Conservation (phyloP, 1,140 invertebrate species). For the Probaryconus sp. region DNA sequence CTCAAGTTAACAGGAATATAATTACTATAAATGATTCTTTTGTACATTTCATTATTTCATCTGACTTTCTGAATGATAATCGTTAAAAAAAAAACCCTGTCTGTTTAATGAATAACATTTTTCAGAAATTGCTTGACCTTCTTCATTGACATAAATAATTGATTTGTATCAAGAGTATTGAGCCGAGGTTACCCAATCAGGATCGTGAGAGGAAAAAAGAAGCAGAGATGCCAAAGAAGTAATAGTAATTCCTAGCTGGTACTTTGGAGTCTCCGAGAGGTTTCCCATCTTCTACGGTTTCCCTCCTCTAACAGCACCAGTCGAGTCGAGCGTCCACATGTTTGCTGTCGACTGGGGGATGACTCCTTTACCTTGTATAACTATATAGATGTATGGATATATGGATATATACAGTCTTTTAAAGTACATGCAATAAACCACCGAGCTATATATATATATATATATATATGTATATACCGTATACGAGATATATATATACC, state of each 20-base stretch:
- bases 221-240: slow-evolving; percentile 66
- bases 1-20: too few species aligned
- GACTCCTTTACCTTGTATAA: slow-evolving; percentile 44
- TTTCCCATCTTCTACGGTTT: slow-evolving; percentile 78
- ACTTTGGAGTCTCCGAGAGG: slow-evolving; percentile 74
- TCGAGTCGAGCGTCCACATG: slow-evolving; percentile 51
- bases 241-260: slow-evolving; percentile 72
- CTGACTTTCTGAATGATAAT: too few species aligned
- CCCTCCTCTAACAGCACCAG: slow-evolving; percentile 66
- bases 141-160: neutral
- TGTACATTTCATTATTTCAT: too few species aligned
- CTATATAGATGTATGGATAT: slow-evolving; percentile 28
- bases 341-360: slow-evolving; percentile 53
- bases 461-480: neutral
- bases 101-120: too few species aligned
- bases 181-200: slow-evolving; percentile 36
- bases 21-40: too few species aligned
- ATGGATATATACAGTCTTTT: slow-evolving; percentile 1
- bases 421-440: too few species aligned
- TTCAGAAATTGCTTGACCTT: slow-evolving; percentile 15
- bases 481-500: too few species aligned
- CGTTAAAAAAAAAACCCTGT: too few species aligned
- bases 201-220: slow-evolving; percentile 55
- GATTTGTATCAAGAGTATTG: slow-evolving; percentile 31
- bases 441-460: too few species aligned